Evolutionary conservation across 2,888 invertebrate genomes (phyloP), one percentile per base, ranked within the genome.

Genomic region (Pristionchus mayeri): DNA sequence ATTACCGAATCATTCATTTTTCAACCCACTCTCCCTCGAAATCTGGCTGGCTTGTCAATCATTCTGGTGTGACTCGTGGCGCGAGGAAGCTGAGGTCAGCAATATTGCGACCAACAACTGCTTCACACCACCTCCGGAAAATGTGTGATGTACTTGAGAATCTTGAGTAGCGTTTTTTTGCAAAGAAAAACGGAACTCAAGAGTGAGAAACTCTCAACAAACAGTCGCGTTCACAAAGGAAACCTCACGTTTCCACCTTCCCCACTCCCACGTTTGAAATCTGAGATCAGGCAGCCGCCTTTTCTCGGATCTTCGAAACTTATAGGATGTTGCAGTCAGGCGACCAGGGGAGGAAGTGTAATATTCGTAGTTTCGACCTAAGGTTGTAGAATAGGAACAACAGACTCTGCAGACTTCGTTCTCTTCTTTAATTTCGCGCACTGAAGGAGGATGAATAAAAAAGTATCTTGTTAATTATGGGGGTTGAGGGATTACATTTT

Each of bases 1-100:
- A 71, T 71, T 71, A n/a, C 71, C 71, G 71, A n/a, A n/a, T 71
- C 71, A 44, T 71, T 71, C 71, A 71, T 71, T 71, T 71, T 71
- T 71, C 71, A 71, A 71, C 71, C 4, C 54, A 44, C 44, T 6
- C 7, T 6, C 44, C 34, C 63, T 37, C 63, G 57, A 34, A 67
- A 37, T 67, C 37, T 34, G 34, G 67, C 16, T 11, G 1, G 37
- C 7, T n/a, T 71, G 71, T 44, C 71, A 71, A 71, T 71, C 44
- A 71, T 71, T 71, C 71, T 9, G 40, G 37, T 44, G 24, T n/a
- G 71, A 40, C 71, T 40, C 9, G 67, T 21, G 63, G 63, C 18
- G 63, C 34, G 18, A 37, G 21, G 34, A 34, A 34, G 30, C 63
- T 13, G 13, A 2, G 40, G 37, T 44, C 40, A n/a, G n/a, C 71